Evolutionary conservation across 2,888 invertebrate species (phyloP).

Genomic region (Xestoiulus laeticollis): DNA sequence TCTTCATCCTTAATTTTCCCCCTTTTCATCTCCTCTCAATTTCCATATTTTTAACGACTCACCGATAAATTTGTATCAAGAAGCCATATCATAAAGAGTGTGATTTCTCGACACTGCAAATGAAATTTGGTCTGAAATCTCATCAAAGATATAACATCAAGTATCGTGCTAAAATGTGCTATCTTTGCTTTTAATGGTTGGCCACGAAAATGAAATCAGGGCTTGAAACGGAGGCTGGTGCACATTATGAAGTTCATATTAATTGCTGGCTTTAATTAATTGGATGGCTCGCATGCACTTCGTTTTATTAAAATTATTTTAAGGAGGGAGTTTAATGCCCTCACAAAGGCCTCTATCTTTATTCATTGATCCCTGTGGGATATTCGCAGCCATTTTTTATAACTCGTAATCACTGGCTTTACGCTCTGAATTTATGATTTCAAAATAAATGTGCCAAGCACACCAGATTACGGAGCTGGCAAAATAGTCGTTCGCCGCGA

Average conservation of each 20-base stretch:
- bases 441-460: not conserved
- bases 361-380: constrained; percentile 9
- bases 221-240: not conserved
- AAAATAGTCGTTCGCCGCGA: not conserved
- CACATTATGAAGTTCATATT: not conserved
- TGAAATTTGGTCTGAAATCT: not conserved
- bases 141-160: not conserved
- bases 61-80: constrained; percentile 7
- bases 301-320: constrained; percentile 13
- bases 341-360: not conserved
- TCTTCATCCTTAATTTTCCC: not conserved
- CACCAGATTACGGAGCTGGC: not conserved
- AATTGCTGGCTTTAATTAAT: constrained; percentile 35
- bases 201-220: constrained; percentile 32
- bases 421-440: not conserved
- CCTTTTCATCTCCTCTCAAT: not conserved
- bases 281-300: constrained; percentile 22
- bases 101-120: not conserved
- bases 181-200: constrained; percentile 16
- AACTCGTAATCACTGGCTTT: not conserved
- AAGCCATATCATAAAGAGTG: not conserved
- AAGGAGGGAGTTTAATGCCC: constrained; percentile 32
- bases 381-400: not conserved
- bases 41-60: constrained; percentile 19
- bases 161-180: not conserved